Conservation (phyloP, 2,888 invertebrate genomes). For the Zonitis immaculata region DNA sequence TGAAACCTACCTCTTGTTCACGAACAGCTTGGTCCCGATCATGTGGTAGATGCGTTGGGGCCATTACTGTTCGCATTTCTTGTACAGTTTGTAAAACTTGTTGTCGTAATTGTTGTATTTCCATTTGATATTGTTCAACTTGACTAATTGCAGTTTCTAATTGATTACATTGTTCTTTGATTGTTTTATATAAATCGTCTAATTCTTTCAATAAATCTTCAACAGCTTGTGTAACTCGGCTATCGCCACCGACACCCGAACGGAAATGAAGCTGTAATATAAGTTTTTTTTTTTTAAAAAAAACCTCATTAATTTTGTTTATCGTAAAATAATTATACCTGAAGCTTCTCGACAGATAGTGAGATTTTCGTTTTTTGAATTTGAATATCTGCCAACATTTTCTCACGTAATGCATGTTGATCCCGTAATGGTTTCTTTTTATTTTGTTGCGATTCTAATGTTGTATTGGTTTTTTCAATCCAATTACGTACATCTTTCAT, state of each 20-base stretch:
- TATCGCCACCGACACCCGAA: slow-evolving; percentile 76
- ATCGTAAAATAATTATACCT: slow-evolving; percentile 56
- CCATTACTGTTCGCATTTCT: slow-evolving; percentile 74
- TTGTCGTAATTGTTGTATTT: slow-evolving; percentile 78
- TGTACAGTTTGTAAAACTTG: slow-evolving; percentile 85
- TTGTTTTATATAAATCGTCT: slow-evolving; percentile 58
- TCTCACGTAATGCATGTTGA: slow-evolving; percentile 80
- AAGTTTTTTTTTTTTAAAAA: background rate
- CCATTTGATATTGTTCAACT: slow-evolving; percentile 82
- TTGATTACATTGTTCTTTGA: slow-evolving; percentile 61
- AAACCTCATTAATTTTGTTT: background rate
- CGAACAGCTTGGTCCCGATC: slow-evolving; percentile 75
- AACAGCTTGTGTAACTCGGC: slow-evolving; percentile 68
- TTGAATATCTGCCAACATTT: slow-evolving; percentile 78
- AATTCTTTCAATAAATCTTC: slow-evolving; percentile 65
- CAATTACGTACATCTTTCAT: slow-evolving; percentile 83
- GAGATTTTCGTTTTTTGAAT: slow-evolving; percentile 87
- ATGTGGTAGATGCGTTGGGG: slow-evolving; percentile 77
- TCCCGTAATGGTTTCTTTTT: slow-evolving; percentile 85
- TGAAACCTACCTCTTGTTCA: slow-evolving; percentile 80
- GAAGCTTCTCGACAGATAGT: slow-evolving; percentile 84
- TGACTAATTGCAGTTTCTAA: slow-evolving; percentile 75
- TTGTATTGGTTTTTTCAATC: slow-evolving; percentile 79
- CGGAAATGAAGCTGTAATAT: slow-evolving; percentile 75
- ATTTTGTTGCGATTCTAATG: slow-evolving; percentile 73